Evolutionary conservation across 2,113 vertebrate species (phyloP).

Genomic region (Actenoides hombroni): DNA sequence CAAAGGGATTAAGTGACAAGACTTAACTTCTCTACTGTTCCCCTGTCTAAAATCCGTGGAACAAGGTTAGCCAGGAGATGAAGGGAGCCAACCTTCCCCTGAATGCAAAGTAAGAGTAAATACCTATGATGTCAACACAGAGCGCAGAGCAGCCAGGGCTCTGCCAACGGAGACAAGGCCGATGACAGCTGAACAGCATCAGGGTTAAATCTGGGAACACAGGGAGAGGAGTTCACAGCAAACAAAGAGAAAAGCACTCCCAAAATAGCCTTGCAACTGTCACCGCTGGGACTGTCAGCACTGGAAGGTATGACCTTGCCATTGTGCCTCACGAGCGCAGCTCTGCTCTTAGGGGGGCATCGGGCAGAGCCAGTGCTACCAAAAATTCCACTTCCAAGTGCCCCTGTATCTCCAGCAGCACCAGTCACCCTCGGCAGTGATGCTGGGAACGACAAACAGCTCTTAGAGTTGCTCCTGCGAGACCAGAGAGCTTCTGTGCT

Average conservation of each 20-base stretch:
- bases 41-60: not conserved
- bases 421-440: not conserved
- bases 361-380: not conserved
- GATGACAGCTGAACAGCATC: constrained; percentile 39
- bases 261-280: constrained; percentile 78
- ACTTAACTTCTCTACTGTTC: not conserved
- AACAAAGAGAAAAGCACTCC: constrained; percentile 66
- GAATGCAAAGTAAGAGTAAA: not conserved
- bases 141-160: not conserved
- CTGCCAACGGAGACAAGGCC: not conserved
- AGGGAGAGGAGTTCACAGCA: constrained; percentile 53
- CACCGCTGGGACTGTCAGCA: constrained; percentile 58
- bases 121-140: not conserved
- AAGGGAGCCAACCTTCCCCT: not conserved
- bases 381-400: constrained; percentile 14
- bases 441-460: not conserved
- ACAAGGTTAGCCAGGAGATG: not conserved
- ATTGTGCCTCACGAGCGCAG: constrained; percentile 9
- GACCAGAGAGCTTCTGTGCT: not conserved
- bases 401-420: not conserved
- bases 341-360: not conserved
- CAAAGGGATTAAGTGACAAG: not conserved
- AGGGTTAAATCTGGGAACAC: constrained; percentile 64
- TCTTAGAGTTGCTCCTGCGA: not conserved
- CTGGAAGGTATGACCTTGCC: constrained; percentile 64